Base-by-base conservation (phyloP, 2,888 invertebrate genomes). In the Cantharis rufa region DNA sequence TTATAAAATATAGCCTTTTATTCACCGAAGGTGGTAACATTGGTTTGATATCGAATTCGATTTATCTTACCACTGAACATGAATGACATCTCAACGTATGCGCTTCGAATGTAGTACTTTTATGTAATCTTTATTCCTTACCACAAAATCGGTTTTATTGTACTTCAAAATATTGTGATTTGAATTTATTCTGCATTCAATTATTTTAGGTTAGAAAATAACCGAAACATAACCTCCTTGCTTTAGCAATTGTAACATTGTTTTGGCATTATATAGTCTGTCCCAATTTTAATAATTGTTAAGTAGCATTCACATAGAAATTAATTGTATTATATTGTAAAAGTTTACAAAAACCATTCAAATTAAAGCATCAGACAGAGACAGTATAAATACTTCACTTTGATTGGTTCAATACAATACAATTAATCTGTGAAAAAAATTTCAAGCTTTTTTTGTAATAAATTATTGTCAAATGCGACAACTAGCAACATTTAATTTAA, bases 61-160 rank as follows among this genome's bases (percentile, higher is more conserved):
- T 85, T 85, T 85, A 84, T 84, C 84, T 83, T 85, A 79, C 83
- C 82, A 85, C 80, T 84, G 84, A 83, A 82, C 83, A 83, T 85
- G 85, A 86, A 82, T 85, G 86, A 83, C 85, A 84, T 83, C 81
- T 82, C 72, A 68, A 71, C 75, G 24, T 75, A 78, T 78, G 28
- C 32, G 74, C 27, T 64, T 72, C 69, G 77, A 75, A 78, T 78
- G 74, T 48, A 48, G 48, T 71, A 28, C 64, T 77, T 69, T 72
- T 71, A 62, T 64, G 64, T 66, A 66, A 21, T 66, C 64, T 66
- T 66, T 66, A 66, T 24, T 21, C 64, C 64, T 21, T 66, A 66
- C 64, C 48, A 48, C 48, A 48, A 48, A 48, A n/a, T 48, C 48
- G n/a, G 7, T 48, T 48, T n/a, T 48, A 48, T 48, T 48, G 48